phyloP scores from a whole-genome alignment of 92 coral and sea anemone genomes.

The Anthopleura xanthogrammica region DNA sequence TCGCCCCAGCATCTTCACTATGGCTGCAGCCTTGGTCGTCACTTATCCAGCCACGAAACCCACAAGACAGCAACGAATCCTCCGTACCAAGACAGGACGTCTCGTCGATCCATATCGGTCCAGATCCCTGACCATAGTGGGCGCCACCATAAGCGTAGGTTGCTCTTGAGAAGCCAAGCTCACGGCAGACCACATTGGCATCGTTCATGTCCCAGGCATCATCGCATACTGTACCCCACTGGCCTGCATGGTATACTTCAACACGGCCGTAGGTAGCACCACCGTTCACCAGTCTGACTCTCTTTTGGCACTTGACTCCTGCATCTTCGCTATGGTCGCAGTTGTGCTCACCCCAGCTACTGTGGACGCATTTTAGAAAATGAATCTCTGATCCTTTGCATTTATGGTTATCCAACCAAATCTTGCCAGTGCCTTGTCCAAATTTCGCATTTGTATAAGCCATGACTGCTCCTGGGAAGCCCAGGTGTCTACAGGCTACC shows the following conservation, averaged over 20 bases:
- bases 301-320: conserved; percentile 22
- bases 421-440: conserved; percentile 36
- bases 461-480: conserved; percentile 22
- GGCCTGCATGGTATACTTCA: conserved; percentile 24
- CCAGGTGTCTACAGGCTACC: conserved; percentile 40
- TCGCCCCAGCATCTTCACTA: conserved; percentile 20
- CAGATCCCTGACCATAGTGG: conserved; percentile 28
- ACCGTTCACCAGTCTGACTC: conserved; percentile 39
- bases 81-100: conserved; percentile 21
- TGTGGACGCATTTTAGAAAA: conserved; percentile 15
- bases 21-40: conserved; percentile 11
- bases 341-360: conserved; percentile 32
- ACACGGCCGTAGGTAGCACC: conserved; percentile 47
- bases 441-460: conserved; percentile 11
- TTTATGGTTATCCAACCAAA: conserved; percentile 34
- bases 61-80: conserved; percentile 28
- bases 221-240: conserved; percentile 29
- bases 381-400: conserved; percentile 33
- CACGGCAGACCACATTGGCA: conserved; percentile 24
- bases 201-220: conserved; percentile 24
- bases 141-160: background rate
- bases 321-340: conserved; percentile 36
- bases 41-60: conserved; percentile 21
- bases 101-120: conserved; percentile 31
- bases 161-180: conserved; percentile 23